Conservation (phyloP, 2,113 vertebrate species). For the Micromys minutus region DNA sequence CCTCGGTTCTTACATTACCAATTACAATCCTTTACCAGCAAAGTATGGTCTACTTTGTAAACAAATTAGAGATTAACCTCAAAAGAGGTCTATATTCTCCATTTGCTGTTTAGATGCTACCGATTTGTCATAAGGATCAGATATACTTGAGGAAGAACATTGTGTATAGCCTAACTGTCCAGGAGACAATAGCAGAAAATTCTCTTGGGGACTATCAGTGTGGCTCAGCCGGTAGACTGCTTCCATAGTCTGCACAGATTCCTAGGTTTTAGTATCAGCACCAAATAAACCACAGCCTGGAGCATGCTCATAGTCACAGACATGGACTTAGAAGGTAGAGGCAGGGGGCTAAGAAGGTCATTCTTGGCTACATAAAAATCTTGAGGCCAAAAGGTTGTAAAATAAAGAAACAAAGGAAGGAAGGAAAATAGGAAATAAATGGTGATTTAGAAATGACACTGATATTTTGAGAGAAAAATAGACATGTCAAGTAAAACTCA, state of each 20-base stretch:
- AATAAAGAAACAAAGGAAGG: not conserved
- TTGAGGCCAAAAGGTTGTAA: not conserved
- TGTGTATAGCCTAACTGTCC: not conserved
- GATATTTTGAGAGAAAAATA: constrained; percentile 37
- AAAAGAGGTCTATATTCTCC: not conserved
- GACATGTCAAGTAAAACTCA: constrained; percentile 37
- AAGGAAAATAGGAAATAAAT: not conserved
- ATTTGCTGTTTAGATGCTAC: not conserved
- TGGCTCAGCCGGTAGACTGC: not conserved
- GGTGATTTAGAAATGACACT: constrained; percentile 28
- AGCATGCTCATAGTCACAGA: not conserved
- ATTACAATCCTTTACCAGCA: not conserved
- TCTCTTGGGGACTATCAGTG: not conserved
- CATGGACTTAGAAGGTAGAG: not conserved
- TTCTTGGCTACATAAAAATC: not conserved
- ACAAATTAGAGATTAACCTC: constrained; percentile 14
- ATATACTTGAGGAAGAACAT: not conserved
- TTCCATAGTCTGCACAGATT: not conserved
- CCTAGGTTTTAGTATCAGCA: not conserved
- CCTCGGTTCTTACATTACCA: not conserved
- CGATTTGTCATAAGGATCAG: constrained; percentile 1
- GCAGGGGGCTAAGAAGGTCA: not conserved
- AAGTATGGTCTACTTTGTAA: not conserved
- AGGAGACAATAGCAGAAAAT: not conserved
- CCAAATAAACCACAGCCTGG: not conserved